Evolutionary conservation across 2,797 vertebrate genomes (phyloP).

Genomic region (Danio choprae): DNA sequence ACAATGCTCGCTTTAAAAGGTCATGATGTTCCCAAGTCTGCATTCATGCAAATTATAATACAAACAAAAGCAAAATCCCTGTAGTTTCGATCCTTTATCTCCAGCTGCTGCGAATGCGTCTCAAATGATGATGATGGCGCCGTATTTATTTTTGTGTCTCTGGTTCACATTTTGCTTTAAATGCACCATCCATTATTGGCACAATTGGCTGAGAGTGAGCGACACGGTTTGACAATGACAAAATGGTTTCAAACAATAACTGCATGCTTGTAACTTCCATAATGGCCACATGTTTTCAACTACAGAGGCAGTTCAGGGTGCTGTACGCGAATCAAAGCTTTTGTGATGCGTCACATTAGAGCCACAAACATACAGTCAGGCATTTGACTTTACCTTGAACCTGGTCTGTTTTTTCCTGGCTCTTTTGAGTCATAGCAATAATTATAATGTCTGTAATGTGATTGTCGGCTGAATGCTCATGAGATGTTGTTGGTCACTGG

Average conservation of each 20-base stretch:
- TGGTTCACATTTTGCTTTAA: slow-evolving; percentile 12
- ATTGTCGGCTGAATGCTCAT: too few relatives aligned
- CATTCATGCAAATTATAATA: slow-evolving; percentile 1
- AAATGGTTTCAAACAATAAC: slow-evolving; percentile 14
- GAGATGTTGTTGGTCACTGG: too few relatives aligned
- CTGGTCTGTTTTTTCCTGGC: neutral
- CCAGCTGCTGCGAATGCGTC: neutral
- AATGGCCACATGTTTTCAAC: slow-evolving; percentile 28
- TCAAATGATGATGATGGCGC: neutral
- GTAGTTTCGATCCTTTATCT: neutral
- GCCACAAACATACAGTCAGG: neutral
- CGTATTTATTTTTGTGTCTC: slow-evolving; percentile 9
- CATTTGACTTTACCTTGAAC: neutral
- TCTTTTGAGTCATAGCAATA: neutral
- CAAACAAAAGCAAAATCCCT: slow-evolving; percentile 14
- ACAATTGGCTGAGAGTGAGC: slow-evolving; percentile 10
- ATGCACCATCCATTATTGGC: slow-evolving; percentile 25
- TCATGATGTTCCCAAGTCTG: neutral
- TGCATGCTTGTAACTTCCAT: slow-evolving; percentile 13
- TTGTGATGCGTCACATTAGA: slow-evolving; percentile 13
- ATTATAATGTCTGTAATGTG: too few relatives aligned
- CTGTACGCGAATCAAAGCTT: neutral
- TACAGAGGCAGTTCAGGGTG: slow-evolving; percentile 7
- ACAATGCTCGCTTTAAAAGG: neutral
- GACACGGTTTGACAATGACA: slow-evolving; percentile 3